phyloP scores from a whole-genome alignment of 2,113 vertebrate species.

The Physeter macrocephalus region DNA sequence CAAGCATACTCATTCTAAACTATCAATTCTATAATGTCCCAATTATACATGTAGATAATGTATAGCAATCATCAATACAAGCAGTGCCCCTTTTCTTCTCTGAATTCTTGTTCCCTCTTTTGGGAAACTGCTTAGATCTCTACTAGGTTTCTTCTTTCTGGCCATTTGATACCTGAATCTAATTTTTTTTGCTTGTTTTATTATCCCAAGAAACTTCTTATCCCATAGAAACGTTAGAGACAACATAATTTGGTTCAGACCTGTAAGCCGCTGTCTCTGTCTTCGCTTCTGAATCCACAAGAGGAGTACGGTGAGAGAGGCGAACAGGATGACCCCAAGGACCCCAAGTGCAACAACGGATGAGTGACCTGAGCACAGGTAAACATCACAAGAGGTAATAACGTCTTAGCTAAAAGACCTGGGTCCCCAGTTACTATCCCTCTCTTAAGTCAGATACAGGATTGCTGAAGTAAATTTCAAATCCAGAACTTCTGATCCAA shows the following conservation, averaged over 20 bases:
- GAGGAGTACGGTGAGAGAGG: background rate
- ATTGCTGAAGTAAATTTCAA: background rate
- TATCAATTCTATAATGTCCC: background rate
- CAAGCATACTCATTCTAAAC: background rate
- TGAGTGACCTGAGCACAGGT: background rate
- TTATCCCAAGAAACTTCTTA: background rate
- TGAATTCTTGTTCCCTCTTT: background rate
- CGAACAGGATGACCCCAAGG: conserved; percentile 4
- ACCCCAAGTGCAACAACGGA: background rate
- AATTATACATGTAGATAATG: background rate
- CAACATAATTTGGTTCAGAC: background rate
- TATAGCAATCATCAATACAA: background rate
- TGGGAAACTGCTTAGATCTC: background rate
- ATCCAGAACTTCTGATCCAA: background rate
- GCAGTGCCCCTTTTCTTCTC: background rate
- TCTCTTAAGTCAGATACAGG: background rate
- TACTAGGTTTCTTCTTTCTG: background rate
- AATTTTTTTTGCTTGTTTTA: background rate
- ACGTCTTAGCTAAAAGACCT: background rate
- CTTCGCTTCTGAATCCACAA: conserved; percentile 34
- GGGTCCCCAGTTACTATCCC: too few species aligned
- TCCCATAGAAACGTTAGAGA: background rate
- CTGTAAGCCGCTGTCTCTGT: conserved; percentile 25
- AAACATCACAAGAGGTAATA: background rate
- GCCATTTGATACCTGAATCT: background rate